Evolutionary conservation across 2,888 invertebrate species (phyloP).

Genomic region (Aspidiotus rigidus): DNA sequence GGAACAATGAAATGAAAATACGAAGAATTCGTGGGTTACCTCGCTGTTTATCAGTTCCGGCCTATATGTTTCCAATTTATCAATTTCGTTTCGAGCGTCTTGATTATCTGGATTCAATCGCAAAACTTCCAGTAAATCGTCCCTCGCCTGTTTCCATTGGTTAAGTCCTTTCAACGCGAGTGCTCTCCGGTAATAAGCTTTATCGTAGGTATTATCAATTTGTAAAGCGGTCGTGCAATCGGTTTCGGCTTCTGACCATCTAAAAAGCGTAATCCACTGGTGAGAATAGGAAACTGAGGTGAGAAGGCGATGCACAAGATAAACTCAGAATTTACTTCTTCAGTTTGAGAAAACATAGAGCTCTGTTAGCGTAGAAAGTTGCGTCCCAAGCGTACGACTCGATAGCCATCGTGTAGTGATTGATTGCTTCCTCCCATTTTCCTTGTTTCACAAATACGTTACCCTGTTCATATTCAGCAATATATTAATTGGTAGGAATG

Average conservation of each 20-base stretch:
- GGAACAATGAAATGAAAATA: no score
- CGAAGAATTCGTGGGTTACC: no score
- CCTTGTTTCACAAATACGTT: constrained; percentile 68
- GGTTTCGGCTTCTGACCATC: constrained; percentile 59
- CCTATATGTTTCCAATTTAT: not conserved
- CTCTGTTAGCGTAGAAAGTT: constrained; percentile 77
- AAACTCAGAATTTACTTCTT: constrained; percentile 53
- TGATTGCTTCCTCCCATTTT: constrained; percentile 76
- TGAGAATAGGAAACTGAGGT: not conserved
- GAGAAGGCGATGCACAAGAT: not conserved
- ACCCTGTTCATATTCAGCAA: constrained; percentile 51
- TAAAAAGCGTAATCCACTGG: constrained; percentile 41
- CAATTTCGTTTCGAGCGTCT: constrained; percentile 55
- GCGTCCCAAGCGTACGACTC: constrained; percentile 67
- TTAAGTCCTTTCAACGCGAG: constrained; percentile 62
- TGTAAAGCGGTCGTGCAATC: constrained; percentile 74
- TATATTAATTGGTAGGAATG: not conserved
- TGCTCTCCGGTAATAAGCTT: constrained; percentile 74
- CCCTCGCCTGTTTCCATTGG: constrained; percentile 59
- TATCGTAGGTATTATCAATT: constrained; percentile 68
- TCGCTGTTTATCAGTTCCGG: constrained; percentile 35
- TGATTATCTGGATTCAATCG: constrained; percentile 69
- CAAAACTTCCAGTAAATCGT: constrained; percentile 61
- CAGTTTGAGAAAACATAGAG: constrained; percentile 72
- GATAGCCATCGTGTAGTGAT: constrained; percentile 80